Evolutionary conservation across 1,140 invertebrate genomes (phyloP).

Genomic region (Kradibia gibbosae): DNA sequence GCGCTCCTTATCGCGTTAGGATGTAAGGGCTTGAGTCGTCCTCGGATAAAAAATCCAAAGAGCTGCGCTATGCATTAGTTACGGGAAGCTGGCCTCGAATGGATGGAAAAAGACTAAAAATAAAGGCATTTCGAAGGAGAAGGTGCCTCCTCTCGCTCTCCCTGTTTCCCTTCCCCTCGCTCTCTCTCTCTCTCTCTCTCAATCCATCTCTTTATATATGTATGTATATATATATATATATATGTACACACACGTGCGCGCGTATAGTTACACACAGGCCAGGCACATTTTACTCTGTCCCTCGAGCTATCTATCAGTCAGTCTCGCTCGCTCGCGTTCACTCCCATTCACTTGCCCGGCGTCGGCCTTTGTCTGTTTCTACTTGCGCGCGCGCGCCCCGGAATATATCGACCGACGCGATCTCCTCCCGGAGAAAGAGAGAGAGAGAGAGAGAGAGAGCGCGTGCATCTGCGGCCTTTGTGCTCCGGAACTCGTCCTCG

Average conservation of each 20-base stretch:
- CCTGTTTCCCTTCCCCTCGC: not conserved
- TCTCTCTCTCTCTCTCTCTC: conserved; percentile 18
- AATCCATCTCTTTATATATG: too few relatives aligned
- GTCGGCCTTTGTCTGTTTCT: not conserved
- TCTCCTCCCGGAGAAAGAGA: not conserved
- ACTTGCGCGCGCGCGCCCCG: not conserved
- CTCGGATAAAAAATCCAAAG: not conserved
- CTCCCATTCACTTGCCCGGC: not conserved
- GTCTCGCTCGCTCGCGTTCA: not conserved
- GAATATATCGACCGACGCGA: conserved; percentile 3
- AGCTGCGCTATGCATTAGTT: not conserved
- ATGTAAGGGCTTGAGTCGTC: not conserved
- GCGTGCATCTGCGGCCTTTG: not conserved
- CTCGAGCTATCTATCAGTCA: not conserved
- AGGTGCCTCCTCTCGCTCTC: not conserved
- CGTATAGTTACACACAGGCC: too few relatives aligned
- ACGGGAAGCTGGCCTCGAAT: not conserved
- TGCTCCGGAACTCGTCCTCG: not conserved
- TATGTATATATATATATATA: too few relatives aligned
- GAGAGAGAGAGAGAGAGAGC: not conserved
- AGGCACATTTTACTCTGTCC: too few relatives aligned
- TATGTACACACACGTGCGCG: too few relatives aligned
- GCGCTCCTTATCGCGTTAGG: too few relatives aligned
- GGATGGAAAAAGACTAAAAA: not conserved
- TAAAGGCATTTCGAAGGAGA: not conserved